Base-by-base conservation (phyloP, 2,113 vertebrate genomes). In the Danio rerio region DNA sequence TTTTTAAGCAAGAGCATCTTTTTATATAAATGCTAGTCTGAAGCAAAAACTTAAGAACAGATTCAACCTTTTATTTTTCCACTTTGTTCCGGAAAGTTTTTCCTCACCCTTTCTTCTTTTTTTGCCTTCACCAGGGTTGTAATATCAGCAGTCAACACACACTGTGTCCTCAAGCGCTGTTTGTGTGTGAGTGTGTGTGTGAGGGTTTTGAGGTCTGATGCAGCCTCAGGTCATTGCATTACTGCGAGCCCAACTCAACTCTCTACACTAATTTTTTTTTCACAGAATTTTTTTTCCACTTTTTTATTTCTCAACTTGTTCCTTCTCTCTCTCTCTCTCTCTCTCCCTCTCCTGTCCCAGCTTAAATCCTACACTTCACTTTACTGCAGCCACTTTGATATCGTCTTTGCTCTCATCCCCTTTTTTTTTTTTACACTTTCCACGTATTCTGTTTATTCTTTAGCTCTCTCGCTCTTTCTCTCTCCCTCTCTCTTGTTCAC, bases 101-200 rank as follows among this genome's bases (percentile, higher is more conserved):
- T 15, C 7, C 52, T 12, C 12, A 56, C 71, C 7, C 7, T 49
- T 49, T 49, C n/a, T 47, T 20, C 4, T 52, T 20, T 52, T 50
- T 31, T 71, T 31, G 68, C 68, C 68, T 70, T 45, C 68, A 68
- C 10, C 74, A 53, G 61, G 61, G 59, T 16, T 53, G 0, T 78
- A 65, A 66, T 66, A 66, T 78, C 76, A 78, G 59, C 75, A 78
- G 61, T 78, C 61, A 78, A 55, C 47, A 78, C 20, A 74, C 31
- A 16, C 13, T 0, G 15, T 18, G 20, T 78, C 47, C 49, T 42
- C 47, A 2, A 66, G 76, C 18, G 0, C 55, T 52, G 5, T 50
- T 58, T 15, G 45, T 52, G 59, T 69, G 45, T 59, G 18, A 52
- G 69, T 63, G 56, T 21, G 13, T 52, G 20, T 75, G 68, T 42